These are phyloP conservation scores for Netelia virgata DNA, from an alignment of 2,888 invertebrate species.

Conservation along the genomic window DNA sequence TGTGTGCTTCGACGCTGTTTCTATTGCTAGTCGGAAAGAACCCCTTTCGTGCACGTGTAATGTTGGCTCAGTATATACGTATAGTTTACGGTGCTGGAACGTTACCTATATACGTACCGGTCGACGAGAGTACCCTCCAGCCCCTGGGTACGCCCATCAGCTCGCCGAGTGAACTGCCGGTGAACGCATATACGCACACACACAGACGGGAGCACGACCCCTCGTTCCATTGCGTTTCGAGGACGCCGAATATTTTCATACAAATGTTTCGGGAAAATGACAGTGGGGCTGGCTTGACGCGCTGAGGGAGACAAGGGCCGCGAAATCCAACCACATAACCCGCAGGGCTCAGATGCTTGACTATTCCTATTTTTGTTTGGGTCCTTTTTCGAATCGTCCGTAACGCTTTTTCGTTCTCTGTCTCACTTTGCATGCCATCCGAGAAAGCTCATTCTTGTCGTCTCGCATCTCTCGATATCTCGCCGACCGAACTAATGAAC, in stretches of 20 bases:
- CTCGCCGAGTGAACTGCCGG: conserved; percentile 48
- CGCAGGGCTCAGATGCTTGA: conserved; percentile 78
- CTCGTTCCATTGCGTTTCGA: conserved; percentile 63
- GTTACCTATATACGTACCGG: conserved; percentile 32
- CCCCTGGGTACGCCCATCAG: conserved; percentile 39
- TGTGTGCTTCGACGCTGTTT: conserved; percentile 22
- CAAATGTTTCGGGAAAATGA: conserved; percentile 80
- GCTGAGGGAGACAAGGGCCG: conserved; percentile 48
- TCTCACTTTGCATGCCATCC: conserved; percentile 34
- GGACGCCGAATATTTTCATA: conserved; percentile 79
- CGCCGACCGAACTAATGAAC: conserved; percentile 43
- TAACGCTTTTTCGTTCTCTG: conserved; percentile 39
- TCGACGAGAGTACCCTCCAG: conserved; percentile 43
- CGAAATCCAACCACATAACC: conserved; percentile 76
- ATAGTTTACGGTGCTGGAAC: conserved; percentile 19
- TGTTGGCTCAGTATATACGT: not conserved
- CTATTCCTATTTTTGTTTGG: conserved; percentile 65
- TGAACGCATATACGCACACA: conserved; percentile 49
- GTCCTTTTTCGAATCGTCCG: conserved; percentile 30
- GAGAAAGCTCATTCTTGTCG: conserved; percentile 55
- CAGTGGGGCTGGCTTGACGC: conserved; percentile 63
- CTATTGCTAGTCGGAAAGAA: conserved; percentile 45
- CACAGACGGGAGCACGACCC: conserved; percentile 37
- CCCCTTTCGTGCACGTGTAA: conserved; percentile 59
- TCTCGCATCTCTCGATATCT: conserved; percentile 28